phyloP scores from a whole-genome alignment of 2,888 invertebrate species.

The Cantharis rufa region DNA sequence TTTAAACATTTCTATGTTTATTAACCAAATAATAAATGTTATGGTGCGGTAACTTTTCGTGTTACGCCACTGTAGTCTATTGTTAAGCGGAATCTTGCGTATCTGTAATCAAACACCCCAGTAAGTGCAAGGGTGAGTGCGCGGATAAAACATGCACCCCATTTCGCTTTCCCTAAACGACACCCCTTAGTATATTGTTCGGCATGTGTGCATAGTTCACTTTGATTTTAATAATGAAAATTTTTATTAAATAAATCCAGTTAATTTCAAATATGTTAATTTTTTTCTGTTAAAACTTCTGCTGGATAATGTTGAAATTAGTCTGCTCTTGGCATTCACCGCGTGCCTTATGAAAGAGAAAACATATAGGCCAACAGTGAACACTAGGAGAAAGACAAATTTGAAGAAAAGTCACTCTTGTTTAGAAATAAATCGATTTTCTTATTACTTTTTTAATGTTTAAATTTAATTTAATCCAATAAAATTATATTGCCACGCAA shows the following conservation, averaged over 20 bases:
- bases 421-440: not conserved
- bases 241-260: not conserved
- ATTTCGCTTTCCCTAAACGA: conserved; percentile 38
- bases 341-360: conserved; percentile 94
- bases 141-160: conserved; percentile 48
- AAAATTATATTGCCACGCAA: not conserved
- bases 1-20: not conserved
- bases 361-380: conserved; percentile 95
- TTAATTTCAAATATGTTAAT: not conserved
- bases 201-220: conserved; percentile 24
- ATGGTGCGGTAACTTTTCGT: not conserved
- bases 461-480: not conserved
- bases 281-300: not conserved
- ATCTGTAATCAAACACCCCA: conserved; percentile 48
- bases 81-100: conserved; percentile 41
- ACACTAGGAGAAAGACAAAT: conserved; percentile 85
- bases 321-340: conserved; percentile 99
- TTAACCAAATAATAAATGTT: not conserved
- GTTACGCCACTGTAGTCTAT: conserved; percentile 20
- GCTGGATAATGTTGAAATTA: conserved; percentile 55
- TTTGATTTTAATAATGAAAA: conserved; percentile 18
- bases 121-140: conserved; percentile 40
- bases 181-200: conserved; percentile 19
- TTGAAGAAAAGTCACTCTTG: not conserved
- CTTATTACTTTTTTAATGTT: not conserved